These are phyloP conservation scores for Schrankia costaestrigalis DNA, from an alignment of 2,888 invertebrate genomes.

Conservation along the genomic window DNA sequence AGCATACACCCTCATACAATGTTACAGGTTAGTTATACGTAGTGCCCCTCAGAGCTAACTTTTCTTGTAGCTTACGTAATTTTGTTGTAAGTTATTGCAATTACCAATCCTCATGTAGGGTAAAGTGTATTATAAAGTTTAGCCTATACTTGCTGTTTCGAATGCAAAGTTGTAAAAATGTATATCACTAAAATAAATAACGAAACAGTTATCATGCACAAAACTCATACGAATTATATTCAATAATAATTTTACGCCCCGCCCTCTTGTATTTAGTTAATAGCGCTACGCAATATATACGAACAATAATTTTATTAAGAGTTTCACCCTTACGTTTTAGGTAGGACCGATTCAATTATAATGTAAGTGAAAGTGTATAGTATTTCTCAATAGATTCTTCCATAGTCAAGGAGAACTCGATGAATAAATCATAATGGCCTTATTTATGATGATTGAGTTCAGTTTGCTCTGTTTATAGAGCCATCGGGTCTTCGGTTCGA, in stretches of 20 bases:
- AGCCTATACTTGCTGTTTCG: conserved; percentile 61
- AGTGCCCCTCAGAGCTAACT: conserved; percentile 45
- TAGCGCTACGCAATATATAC: conserved; percentile 60
- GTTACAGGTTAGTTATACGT: conserved; percentile 25
- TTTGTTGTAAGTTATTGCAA: conserved; percentile 57
- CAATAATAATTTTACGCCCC: conserved; percentile 31
- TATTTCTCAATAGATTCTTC: conserved; percentile 67
- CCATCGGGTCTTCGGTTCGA: conserved; percentile 29
- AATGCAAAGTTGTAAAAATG: conserved; percentile 64
- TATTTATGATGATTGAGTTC: conserved; percentile 54
- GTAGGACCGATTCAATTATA: conserved; percentile 76
- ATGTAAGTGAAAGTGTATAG: conserved; percentile 76
- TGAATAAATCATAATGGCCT: conserved; percentile 60
- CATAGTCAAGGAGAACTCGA: conserved; percentile 49
- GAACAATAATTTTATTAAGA: conserved; percentile 65
- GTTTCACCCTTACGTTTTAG: conserved; percentile 64
- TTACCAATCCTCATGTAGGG: conserved; percentile 63
- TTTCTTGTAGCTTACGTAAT: conserved; percentile 59
- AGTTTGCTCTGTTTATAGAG: conserved; percentile 30
- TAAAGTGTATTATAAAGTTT: conserved; percentile 66
- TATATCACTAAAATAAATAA: conserved; percentile 59
- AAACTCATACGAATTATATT: conserved; percentile 61
- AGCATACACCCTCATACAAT: conserved; percentile 18
- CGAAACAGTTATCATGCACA: conserved; percentile 71
- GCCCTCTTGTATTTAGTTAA: conserved; percentile 30